phyloP scores from a whole-genome alignment of 2,113 vertebrate species.

The Acanthochromis polyacanthus region DNA sequence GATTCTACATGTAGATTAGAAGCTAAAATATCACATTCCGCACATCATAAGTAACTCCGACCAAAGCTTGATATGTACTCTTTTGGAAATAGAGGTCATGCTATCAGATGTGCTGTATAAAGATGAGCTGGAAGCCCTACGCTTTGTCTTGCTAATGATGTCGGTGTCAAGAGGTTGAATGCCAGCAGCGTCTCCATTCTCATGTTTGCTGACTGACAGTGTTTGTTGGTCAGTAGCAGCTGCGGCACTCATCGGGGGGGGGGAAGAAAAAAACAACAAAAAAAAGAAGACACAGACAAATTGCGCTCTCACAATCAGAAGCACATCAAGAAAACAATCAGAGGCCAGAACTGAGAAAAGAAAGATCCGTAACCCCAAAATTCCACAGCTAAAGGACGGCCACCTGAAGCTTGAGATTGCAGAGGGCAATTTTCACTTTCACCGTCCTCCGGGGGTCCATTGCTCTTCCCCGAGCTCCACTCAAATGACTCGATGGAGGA shows the following conservation, averaged over 20 bases:
- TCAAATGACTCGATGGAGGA: constrained; percentile 33
- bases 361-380: constrained; percentile 33
- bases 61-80: not conserved
- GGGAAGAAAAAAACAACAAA: not conserved
- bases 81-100: not conserved
- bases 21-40: not conserved
- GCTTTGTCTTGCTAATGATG: not conserved
- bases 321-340: constrained; percentile 4
- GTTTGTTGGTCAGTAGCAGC: not conserved
- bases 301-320: constrained; percentile 1
- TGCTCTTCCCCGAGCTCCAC: constrained; percentile 15
- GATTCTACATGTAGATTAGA: no score
- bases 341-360: constrained; percentile 6
- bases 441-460: constrained; percentile 17
- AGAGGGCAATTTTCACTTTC: constrained; percentile 45
- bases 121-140: not conserved
- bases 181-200: not conserved
- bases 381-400: constrained; percentile 15
- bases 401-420: constrained; percentile 34
- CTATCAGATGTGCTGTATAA: not conserved
- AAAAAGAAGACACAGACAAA: not conserved
- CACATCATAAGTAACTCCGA: not conserved
- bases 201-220: constrained; percentile 21
- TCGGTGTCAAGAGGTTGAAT: not conserved
- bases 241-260: not conserved